Evolutionary conservation across 2,888 invertebrate genomes (phyloP).

Genomic region (Oeneis ivallda): DNA sequence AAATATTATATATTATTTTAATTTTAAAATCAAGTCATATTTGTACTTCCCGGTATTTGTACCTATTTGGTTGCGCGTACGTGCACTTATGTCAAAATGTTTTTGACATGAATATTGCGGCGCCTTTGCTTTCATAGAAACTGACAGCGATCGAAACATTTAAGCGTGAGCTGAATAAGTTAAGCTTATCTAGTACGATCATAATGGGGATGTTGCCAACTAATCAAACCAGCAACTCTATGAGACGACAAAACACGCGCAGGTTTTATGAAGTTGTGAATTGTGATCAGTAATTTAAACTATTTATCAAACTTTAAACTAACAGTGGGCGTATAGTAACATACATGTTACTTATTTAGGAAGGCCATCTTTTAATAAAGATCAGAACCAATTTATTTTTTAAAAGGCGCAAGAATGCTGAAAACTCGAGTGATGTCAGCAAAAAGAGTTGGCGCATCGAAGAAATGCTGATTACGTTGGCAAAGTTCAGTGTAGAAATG

Average conservation of each 20-base stretch:
- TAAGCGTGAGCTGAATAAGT: conserved; percentile 1
- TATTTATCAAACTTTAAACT: no score
- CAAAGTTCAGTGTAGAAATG: background rate
- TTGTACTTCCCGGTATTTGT: background rate
- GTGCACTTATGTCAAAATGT: conserved; percentile 2
- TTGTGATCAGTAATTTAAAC: no score
- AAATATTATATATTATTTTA: background rate
- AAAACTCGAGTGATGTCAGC: background rate
- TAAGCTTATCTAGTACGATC: background rate
- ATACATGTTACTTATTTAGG: no score
- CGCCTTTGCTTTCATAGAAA: conserved; percentile 1
- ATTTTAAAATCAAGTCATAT: background rate
- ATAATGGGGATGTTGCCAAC: background rate
- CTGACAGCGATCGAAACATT: conserved; percentile 1
- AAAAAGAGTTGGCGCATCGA: background rate
- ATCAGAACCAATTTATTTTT: no score
- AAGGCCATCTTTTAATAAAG: no score
- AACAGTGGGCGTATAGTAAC: no score
- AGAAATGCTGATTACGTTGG: background rate
- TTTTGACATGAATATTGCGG: background rate
- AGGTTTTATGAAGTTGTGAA: no score
- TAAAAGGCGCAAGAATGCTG: no score
- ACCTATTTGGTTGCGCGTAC: background rate
- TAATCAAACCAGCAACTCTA: background rate
- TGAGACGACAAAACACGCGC: no score